phyloP scores from a whole-genome alignment of 2,113 vertebrate genomes.

The Halcyon malimbica region DNA sequence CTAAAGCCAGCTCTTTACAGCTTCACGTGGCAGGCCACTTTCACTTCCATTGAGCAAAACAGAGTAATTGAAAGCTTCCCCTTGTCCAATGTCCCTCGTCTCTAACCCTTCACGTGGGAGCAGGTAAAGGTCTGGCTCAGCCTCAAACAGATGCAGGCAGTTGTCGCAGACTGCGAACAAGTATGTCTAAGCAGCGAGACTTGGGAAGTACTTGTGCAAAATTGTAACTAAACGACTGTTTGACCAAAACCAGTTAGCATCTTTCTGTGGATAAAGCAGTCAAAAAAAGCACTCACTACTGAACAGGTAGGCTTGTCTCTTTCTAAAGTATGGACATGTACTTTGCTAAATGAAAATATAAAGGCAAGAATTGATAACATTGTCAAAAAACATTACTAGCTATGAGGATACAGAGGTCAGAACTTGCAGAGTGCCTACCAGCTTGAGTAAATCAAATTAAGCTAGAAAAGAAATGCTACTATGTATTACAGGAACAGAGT shows the following conservation, averaged over 20 bases:
- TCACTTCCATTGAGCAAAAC: not conserved
- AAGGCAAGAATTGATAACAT: not conserved
- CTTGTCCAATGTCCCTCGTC: not conserved
- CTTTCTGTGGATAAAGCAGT: not conserved
- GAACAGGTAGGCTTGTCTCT: not conserved
- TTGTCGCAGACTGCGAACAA: not conserved
- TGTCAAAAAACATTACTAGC: not conserved
- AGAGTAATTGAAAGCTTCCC: not conserved
- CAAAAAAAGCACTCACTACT: not conserved
- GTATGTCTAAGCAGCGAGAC: not conserved
- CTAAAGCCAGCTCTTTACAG: not conserved
- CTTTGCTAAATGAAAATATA: not conserved
- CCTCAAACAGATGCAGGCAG: not conserved
- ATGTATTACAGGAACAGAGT: not conserved
- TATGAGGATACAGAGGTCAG: not conserved
- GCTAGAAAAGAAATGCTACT: not conserved
- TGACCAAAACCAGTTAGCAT: not conserved
- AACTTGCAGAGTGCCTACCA: not conserved
- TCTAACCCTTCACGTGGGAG: fast-evolving
- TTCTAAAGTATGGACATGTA: not conserved
- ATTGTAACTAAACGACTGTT: not conserved
- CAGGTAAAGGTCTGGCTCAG: not conserved
- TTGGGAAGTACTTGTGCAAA: not conserved
- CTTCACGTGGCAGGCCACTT: not conserved
- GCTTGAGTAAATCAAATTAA: not conserved